Evolutionary conservation across 2,797 vertebrate genomes (phyloP), one percentile per base, ranked within the genome.

Genomic region (Hozukius guyotensis): DNA sequence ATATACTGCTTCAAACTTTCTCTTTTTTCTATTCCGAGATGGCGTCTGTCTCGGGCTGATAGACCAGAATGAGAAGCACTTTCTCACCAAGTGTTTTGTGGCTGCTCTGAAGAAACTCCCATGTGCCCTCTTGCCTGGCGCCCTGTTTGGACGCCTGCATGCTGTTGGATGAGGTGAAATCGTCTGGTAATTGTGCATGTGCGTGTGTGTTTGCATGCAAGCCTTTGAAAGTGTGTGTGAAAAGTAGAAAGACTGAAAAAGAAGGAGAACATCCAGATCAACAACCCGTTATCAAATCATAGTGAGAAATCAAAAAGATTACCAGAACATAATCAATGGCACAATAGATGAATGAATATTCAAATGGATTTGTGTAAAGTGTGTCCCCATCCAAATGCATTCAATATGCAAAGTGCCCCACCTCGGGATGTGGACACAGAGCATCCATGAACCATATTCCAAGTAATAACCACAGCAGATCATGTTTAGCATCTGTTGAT

Each of bases 11-110:
- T 83, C 16, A 59, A 69, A 69, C 36, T 12, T 2, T 59, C 10
- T 64, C 75, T 64, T 27, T 31, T 46, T 73, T 27, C 22, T 32
- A 70, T 62, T 56, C 68, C 59, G 46, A 14, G 71, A 81, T 77
- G 87, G 60, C 69, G 83, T 87, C 87, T 89, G 88, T 89, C 78
- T 87, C n/a, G 31, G 55, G 77, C 82, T 85, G 83, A 88, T 87
- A 88, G 64, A 80, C 81, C 46, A 34, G 38, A 90, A 77, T 70
- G 63, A 86, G 84, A 78, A 78, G 32, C 78, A 76, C 52, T 83
- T 73, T 81, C 75, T 81, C n/a, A 13, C 38, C 60, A 62, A 60
- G 46, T 63, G 60, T 80, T 80, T 64, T 79, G 71, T 76, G 53
- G 75, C 69, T 74, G 79, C 72, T 87, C 81, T 79, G 82, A 75